These are phyloP conservation scores for Mesembrinibis cayennensis DNA, from an alignment of 2,113 vertebrate species.

Conservation along the genomic window DNA sequence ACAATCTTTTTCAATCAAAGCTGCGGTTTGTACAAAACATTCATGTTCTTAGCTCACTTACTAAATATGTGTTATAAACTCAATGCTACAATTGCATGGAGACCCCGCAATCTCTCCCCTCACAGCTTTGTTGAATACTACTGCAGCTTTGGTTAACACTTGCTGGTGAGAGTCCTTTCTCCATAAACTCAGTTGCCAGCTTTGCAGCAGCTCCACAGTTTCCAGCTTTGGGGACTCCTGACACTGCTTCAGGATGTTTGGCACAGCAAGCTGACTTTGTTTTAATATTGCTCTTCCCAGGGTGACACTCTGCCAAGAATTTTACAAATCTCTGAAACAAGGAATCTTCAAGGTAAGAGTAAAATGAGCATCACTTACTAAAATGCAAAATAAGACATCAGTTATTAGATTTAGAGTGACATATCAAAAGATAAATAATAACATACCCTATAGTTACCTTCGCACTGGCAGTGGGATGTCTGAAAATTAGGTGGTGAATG, in stretches of 20 bases:
- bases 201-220: neutral
- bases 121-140: neutral
- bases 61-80: neutral
- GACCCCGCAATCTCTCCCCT: neutral
- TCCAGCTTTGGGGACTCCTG: conserved; percentile 7
- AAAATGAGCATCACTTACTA: neutral
- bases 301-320: neutral
- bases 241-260: neutral
- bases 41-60: neutral
- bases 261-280: neutral
- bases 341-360: neutral
- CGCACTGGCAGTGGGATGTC: neutral
- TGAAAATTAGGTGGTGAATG: neutral
- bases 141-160: neutral
- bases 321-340: neutral
- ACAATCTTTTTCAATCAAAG: neutral
- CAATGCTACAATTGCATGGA: neutral
- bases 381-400: neutral
- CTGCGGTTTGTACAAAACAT: neutral
- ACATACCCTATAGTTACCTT: neutral
- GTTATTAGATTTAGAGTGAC: neutral
- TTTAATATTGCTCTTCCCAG: neutral
- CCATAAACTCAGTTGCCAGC: neutral
- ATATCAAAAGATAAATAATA: neutral
- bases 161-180: neutral